Evolutionary conservation across 1,140 invertebrate species (phyloP), one percentile per base, ranked within the genome.

Genomic region (Cydia amplana): DNA sequence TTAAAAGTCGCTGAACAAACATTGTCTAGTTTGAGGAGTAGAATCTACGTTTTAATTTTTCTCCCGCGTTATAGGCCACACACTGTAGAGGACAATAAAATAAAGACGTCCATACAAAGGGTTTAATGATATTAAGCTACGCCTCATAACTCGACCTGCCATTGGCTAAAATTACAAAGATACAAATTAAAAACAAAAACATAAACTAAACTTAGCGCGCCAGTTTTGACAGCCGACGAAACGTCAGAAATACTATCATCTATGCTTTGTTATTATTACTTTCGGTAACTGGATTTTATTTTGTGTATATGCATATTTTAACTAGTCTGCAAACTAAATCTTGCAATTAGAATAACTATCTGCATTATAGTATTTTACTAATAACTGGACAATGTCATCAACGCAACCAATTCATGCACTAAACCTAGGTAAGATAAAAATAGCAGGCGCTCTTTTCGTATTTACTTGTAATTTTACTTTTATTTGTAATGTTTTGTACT

Each of bases 381-480:
- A 10, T 28, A 23, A 12, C 72, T 49, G 12, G 18, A 81, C 72
- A 20, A 93, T 93, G 92, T 89, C 92, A 73, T 84, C 87, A 23
- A 75, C 91, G 32, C 87, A 93, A 78, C 92, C 92, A 32, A 89
- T 92, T 67, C 89, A 93, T 25, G 91, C 91, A 9, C 78, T 93
- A 70, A 92, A 85, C 76, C 85, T 93, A 77, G 91, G 92, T 93
- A 87, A 88, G 80, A 67, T 28, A 9, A 23, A 10, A 49, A 18
- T 23, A n/a, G 6, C 10, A 60, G 2, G 20, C n/a, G 51, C 16
- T 18, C 3, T 49, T 16, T 49, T 16, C 46, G 9, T 49, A 49
- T 55, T 55, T 55, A n/a, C n/a, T 55, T 32, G n/a, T n/a, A n/a
- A n/a, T n/a, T n/a, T n/a, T n/a, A n/a, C n/a, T n/a, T n/a, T n/a